Conservation (phyloP, 2,888 invertebrate genomes). For the Temnothorax ravouxi region DNA sequence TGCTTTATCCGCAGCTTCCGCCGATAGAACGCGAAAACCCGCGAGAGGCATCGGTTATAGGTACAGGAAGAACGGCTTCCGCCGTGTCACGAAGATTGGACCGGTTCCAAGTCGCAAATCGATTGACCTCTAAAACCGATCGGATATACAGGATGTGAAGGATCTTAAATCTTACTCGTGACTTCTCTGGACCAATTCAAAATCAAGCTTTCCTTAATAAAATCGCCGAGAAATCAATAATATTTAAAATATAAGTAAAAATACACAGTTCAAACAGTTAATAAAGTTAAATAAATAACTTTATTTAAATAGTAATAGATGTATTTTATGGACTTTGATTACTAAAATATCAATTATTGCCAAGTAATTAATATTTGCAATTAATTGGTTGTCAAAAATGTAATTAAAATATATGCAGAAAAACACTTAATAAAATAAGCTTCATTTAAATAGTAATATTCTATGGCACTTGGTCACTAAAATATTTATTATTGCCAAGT, state of each 20-base stretch:
- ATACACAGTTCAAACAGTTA: background rate
- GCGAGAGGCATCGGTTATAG: conserved; percentile 52
- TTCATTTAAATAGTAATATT: background rate
- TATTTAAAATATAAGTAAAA: background rate
- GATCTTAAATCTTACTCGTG: background rate
- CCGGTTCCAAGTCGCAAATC: conserved; percentile 71
- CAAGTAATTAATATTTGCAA: background rate
- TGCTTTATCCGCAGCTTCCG: conserved; percentile 25
- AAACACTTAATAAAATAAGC: background rate
- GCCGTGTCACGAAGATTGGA: conserved; percentile 66
- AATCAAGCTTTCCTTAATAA: background rate
- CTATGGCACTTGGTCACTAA: background rate
- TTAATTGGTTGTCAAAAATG: background rate
- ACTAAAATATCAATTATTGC: background rate
- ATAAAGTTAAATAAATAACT: background rate
- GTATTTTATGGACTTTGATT: background rate
- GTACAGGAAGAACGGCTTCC: conserved; percentile 65
- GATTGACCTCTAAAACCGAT: conserved; percentile 69
- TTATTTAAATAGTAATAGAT: background rate
- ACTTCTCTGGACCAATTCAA: background rate
- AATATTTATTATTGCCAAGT: background rate
- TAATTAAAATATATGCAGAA: background rate
- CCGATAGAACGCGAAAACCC: conserved; percentile 54
- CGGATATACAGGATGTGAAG: conserved; percentile 6
- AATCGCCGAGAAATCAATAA: background rate